These are phyloP conservation scores for Chloroclystis v-ata DNA, from an alignment of 2,888 invertebrate species.

Conservation along the genomic window DNA sequence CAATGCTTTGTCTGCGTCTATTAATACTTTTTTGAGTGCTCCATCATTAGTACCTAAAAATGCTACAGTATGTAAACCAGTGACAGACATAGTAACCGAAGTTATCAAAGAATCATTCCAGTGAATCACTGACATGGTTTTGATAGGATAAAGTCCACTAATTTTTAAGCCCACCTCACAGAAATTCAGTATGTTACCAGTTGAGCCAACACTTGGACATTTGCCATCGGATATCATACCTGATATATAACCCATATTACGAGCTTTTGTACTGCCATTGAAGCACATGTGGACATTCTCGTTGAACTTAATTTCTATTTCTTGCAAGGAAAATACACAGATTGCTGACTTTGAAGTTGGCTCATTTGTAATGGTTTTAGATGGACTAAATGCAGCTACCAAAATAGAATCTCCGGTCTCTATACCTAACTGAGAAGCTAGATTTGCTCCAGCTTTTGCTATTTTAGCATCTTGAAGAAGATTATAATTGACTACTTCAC, in stretches of 20 bases:
- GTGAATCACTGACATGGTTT: conserved; percentile 84
- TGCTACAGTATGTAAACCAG: conserved; percentile 94
- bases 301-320: conserved; percentile 94
- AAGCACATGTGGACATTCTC: conserved; percentile 99
- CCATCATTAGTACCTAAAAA: conserved; percentile 95
- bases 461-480: conserved; percentile 95
- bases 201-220: conserved; percentile 91
- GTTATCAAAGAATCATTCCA: conserved; percentile 90
- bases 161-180: conserved; percentile 95
- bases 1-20: conserved; percentile 81
- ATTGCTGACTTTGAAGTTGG: conserved; percentile 91
- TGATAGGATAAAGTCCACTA: conserved; percentile 91
- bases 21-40: conserved; percentile 87
- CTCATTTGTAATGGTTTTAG: conserved; percentile 90
- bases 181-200: conserved; percentile 94
- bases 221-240: conserved; percentile 94
- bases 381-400: conserved; percentile 93
- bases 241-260: conserved; percentile 94
- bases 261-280: conserved; percentile 94
- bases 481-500: conserved; percentile 85
- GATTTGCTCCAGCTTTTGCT: conserved; percentile 87
- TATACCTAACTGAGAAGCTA: conserved; percentile 89
- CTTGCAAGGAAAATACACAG: conserved; percentile 93
- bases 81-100: conserved; percentile 91
- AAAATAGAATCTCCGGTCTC: conserved; percentile 88